Evolutionary conservation across 2,888 invertebrate species (phyloP), one percentile per base, ranked within the genome.

Genomic region (Philopedon plagiatum): DNA sequence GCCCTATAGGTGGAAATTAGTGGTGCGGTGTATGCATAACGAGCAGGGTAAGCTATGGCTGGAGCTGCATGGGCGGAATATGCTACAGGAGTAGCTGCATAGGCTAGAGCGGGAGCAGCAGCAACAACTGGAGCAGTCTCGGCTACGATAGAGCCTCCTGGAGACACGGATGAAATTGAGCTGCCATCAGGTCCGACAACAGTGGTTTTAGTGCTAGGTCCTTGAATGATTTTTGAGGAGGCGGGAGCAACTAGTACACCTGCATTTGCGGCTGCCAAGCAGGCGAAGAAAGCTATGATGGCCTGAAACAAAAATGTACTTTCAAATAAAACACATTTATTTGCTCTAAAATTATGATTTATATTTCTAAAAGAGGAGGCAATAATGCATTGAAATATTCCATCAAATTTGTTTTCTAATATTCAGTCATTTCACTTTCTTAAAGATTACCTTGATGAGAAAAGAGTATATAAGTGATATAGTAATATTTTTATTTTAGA

Each of bases 161-260:
- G 73, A 8, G 73, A 69, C 5, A 39, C 29, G 18, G 82, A 76
- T 1, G 79, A 79, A 65, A 81, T 81, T 19, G 78, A 77, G 64
- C 81, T 81, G 23, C 81, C 81, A 60, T 82, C 81, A 21, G 80
- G 79, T 23, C 81, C 81, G n/a, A 81, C 76, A 5, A 81, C 74
- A 9, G 81, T 81, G 21, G 81, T 79, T 56, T 77, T 81, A 54
- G 77, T 78, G 76, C 81, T 81, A 18, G 81, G 81, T 63, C 81
- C 81, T 77, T 82, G 81, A 26, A 82, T 71, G 37, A 82, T 75
- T 32, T 75, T 74, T 1, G 78, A 77, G 11, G 81, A 77, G 11
- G 51, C 8, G 5, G 75, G 76, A 26, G 66, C 69, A n/a, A 73
- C 32, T 13, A 68, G 11, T 54, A 77, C 74, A 19, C 74, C 74